Conservation (phyloP, 1,140 invertebrate species). For the Lordiphosa clarofinis region DNA sequence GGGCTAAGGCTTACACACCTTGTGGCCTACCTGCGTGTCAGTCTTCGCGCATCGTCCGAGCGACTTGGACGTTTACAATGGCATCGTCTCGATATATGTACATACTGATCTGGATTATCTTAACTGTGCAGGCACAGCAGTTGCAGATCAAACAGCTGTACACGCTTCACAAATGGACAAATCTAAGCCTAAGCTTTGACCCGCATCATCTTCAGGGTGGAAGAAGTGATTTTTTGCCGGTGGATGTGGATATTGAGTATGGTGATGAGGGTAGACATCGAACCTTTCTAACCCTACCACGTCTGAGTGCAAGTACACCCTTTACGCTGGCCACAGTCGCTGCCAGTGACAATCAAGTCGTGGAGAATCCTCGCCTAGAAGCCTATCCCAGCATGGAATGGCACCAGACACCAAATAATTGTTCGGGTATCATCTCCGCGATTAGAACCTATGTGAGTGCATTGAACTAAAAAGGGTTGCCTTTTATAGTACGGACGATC, state of each 20-base stretch:
- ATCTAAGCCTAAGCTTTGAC: conserved; percentile 81
- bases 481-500: too few species aligned
- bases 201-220: conserved; percentile 79
- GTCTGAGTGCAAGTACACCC: conserved; percentile 86
- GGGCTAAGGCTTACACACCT: conserved; percentile 14
- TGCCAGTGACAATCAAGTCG: conserved; percentile 75
- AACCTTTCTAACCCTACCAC: conserved; percentile 86
- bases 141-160: conserved; percentile 51
- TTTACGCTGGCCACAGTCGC: conserved; percentile 82
- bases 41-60: conserved; percentile 48
- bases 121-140: conserved; percentile 22
- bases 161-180: conserved; percentile 81
- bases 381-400: conserved; percentile 81
- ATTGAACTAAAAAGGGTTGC: neutral
- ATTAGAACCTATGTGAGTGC: conserved; percentile 79
- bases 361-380: conserved; percentile 78
- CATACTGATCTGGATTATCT: conserved; percentile 22
- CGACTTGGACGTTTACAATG: conserved; percentile 37
- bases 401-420: conserved; percentile 81
- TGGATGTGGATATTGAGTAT: conserved; percentile 86
- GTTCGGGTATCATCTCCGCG: conserved; percentile 81
- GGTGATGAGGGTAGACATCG: conserved; percentile 80
- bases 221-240: conserved; percentile 85
- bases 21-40: conserved; percentile 34
- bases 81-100: conserved; percentile 1